phyloP scores from a whole-genome alignment of 2,113 vertebrate genomes.

The Atrichornis clamosus region DNA sequence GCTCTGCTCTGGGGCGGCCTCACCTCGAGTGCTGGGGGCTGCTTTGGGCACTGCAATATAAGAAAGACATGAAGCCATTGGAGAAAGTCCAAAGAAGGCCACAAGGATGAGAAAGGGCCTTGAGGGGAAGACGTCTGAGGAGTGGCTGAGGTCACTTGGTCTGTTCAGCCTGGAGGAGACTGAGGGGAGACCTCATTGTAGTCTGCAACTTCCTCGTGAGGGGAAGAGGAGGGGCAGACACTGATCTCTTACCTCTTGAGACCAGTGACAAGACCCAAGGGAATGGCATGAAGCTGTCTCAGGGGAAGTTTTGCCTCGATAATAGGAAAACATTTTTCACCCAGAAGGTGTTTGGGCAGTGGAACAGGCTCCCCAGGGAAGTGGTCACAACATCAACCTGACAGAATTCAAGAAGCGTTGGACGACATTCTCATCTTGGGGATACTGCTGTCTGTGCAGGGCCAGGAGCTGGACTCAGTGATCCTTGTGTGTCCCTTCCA shows the following conservation, averaged over 20 bases:
- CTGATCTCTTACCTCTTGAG: neutral
- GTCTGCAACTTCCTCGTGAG: neutral
- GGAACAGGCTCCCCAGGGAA: neutral
- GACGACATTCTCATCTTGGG: neutral
- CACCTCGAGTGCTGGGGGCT: neutral
- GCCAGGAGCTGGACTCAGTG: neutral
- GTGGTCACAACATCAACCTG: neutral
- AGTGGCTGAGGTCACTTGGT: neutral
- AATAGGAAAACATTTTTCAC: neutral
- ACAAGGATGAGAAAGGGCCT: neutral
- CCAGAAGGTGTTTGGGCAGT: neutral
- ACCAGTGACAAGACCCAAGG: neutral
- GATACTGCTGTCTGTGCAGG: neutral
- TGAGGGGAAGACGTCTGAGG: neutral
- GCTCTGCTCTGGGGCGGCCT: accelerated
- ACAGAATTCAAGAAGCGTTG: neutral
- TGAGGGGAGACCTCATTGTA: accelerated
- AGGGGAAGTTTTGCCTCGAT: neutral
- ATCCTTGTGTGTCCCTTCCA: too few relatives aligned
- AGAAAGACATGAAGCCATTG: neutral
- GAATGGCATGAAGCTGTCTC: neutral
- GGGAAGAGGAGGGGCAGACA: neutral
- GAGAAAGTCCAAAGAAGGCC: neutral
- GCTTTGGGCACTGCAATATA: neutral
- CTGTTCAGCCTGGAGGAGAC: neutral